Base-by-base conservation (phyloP, 2,797 vertebrate genomes). In the Hypotaenidia okinawae region DNA sequence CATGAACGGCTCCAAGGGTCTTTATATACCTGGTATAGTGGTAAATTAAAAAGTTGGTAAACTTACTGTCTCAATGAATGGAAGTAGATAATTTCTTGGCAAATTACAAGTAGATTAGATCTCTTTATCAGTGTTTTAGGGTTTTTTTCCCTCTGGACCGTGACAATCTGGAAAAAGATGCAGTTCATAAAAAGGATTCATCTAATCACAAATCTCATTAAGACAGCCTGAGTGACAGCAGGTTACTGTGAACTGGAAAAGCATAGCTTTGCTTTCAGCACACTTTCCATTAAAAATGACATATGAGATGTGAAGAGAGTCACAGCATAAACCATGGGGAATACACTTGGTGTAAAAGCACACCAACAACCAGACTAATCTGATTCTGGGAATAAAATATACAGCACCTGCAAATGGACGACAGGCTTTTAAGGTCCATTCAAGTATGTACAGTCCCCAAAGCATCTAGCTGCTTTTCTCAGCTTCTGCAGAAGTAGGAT, bases 231-330 rank as follows among this genome's bases (percentile, higher is more conserved):
- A 90, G 47, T 87, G 80, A 45, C 64, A 90, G 67, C 16, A 77
- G 33, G 45, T 74, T 82, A 41, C 63, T 43, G 41, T 62, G 74
- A 87, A 67, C 45, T 80, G 85, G 43, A 94, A 68, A 27, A 64
- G 23, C 32, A 55, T 13, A 41, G 33, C 17, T 87, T 79, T 90
- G 9, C 37, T 93, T 83, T 90, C 83, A 84, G 45, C 37, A 74
- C 33, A 73, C 13, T 84, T 89, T 63, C 74, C 63, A 80, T 90
- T 79, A 77, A 70, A 96, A 84, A 67, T 77, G 25, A 77, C 74
- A 39, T 21, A 30, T 1, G 25, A 82, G 39, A 68, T 15, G 3
- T 30, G 69, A 90, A 61, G 21, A 63, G 37, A 91, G 49, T 82
- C 64, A 45, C 69, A 90, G 55, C 22, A 33, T 43, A 82, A 93